Conservation (phyloP, 2,888 invertebrate genomes). For the Netelia inedita region DNA sequence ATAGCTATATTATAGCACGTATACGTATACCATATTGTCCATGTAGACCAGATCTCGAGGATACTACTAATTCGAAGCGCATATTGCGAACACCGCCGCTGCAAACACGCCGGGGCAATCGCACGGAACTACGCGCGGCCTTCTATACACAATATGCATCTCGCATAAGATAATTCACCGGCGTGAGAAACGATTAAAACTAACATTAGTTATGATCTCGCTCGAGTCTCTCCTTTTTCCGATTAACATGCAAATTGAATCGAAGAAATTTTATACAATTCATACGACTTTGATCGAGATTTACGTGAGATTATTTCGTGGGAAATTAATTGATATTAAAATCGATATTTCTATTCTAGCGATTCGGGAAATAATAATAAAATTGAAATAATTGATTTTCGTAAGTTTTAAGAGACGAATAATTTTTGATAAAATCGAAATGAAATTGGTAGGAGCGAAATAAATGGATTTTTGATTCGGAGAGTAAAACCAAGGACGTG, state of each 20-base stretch:
- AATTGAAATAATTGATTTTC: too few species aligned
- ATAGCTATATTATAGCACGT: neutral
- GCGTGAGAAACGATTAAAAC: slow-evolving; percentile 50
- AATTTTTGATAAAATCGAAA: neutral
- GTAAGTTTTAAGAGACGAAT: neutral
- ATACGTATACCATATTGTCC: slow-evolving; percentile 16
- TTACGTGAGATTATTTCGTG: neutral
- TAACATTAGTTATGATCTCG: slow-evolving; percentile 51
- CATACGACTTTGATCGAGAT: neutral
- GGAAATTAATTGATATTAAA: slow-evolving; percentile 13
- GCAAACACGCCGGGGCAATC: slow-evolving; percentile 49
- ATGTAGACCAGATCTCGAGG: slow-evolving; percentile 41
- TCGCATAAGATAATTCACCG: slow-evolving; percentile 45
- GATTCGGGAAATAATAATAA: too few species aligned
- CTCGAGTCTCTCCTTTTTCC: slow-evolving; percentile 25
- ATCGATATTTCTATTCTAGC: neutral
- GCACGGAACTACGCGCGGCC: neutral
- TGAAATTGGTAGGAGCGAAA: neutral
- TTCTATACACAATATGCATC: neutral
- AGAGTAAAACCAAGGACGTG: slow-evolving; percentile 20
- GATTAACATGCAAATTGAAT: slow-evolving; percentile 61
- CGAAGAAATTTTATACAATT: slow-evolving; percentile 13
- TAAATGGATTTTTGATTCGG: neutral
- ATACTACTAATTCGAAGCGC: slow-evolving; percentile 53
- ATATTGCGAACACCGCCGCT: slow-evolving; percentile 51